These are phyloP conservation scores for Erynnis tages DNA, from an alignment of 2,888 invertebrate species.

Conservation along the genomic window DNA sequence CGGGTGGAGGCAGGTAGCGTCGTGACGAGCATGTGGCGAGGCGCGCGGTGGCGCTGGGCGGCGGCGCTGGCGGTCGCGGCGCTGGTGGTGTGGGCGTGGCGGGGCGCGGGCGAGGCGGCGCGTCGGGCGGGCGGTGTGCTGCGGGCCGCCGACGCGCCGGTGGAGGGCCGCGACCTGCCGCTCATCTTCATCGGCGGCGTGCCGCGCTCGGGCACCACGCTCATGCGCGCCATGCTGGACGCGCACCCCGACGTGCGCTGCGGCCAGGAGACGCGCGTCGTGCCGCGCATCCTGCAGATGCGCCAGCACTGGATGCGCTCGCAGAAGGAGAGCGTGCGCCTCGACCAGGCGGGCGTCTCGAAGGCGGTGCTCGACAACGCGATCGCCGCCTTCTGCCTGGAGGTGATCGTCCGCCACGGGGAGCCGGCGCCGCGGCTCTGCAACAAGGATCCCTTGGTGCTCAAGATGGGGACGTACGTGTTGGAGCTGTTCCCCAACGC, in stretches of 20 bases:
- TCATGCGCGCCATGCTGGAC: constrained; percentile 98
- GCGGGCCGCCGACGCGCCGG: constrained; percentile 31
- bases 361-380: constrained; percentile 96
- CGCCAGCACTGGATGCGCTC: constrained; percentile 97
- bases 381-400: constrained; percentile 97
- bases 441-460: constrained; percentile 99
- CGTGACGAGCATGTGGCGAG: constrained; percentile 48
- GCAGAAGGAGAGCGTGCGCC: constrained; percentile 92
- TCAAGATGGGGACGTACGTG: constrained; percentile 97
- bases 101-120: constrained; percentile 26
- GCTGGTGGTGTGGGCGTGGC: constrained; percentile 32
- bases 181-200: constrained; percentile 98
- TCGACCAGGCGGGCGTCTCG: constrained; percentile 96
- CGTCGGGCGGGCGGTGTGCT: constrained; percentile 17
- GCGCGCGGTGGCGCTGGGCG: constrained; percentile 39
- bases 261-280: constrained; percentile 98
- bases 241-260: constrained; percentile 98
- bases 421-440: constrained; percentile 96
- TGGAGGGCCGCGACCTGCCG: constrained; percentile 92
- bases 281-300: constrained; percentile 97
- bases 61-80: constrained; percentile 35
- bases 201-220: constrained; percentile 97
- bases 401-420: constrained; percentile 97
- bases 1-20: constrained; percentile 38
- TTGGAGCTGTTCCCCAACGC: constrained; percentile 97